phyloP scores from a whole-genome alignment of 2,113 vertebrate species.

The Pica pica region DNA sequence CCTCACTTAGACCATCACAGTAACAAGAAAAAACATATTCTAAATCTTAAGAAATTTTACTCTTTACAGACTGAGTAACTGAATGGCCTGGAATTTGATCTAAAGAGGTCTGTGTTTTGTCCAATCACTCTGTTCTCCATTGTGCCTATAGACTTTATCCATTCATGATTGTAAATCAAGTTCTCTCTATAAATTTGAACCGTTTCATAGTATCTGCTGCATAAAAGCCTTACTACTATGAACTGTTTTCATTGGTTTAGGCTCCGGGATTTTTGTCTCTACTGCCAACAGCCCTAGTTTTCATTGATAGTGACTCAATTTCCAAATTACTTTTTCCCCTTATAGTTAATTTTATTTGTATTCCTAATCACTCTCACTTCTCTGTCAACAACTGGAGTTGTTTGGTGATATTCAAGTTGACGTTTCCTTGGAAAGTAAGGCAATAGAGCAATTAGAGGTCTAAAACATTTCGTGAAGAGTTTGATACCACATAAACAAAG shows the following conservation, averaged over 20 bases:
- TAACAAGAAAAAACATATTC: neutral
- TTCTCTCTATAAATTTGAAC: neutral
- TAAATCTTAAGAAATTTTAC: neutral
- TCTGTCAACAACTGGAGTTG: neutral
- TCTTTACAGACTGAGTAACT: neutral
- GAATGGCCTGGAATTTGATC: neutral
- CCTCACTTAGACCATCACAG: neutral
- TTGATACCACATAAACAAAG: neutral
- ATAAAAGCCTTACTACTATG: neutral
- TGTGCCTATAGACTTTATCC: neutral
- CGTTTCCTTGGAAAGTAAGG: neutral
- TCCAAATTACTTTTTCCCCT: neutral
- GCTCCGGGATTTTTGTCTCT: neutral
- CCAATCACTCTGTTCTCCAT: rapidly evolving
- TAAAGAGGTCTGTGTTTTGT: neutral
- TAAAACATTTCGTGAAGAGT: neutral
- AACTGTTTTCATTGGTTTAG: neutral
- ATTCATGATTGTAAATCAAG: neutral
- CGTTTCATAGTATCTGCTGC: neutral
- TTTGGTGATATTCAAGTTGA: neutral
- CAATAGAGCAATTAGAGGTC: neutral
- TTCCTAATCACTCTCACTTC: neutral
- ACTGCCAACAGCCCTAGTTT: neutral
- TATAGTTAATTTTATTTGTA: neutral
- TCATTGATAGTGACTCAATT: neutral